A percentile compares a stretch with the other conserved stretches of the same genome.
phyloP scores from a whole-genome alignment of 2,113 vertebrate species.

The Xiphophorus hellerii region DNA sequence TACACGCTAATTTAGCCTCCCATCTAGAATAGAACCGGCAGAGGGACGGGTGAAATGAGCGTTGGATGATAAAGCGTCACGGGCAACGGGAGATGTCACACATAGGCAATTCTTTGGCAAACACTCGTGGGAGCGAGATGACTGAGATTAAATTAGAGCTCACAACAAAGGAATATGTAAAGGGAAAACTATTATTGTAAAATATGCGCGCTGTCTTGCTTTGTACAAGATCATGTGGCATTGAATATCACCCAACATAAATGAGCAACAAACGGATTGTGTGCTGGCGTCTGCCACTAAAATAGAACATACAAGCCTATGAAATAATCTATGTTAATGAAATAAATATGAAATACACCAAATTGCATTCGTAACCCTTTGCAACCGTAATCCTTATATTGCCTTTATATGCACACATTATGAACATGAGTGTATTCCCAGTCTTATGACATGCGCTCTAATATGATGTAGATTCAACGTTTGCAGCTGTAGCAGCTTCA shows the following conservation, averaged over 20 bases:
- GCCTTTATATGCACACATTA: neutral
- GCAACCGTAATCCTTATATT: no score
- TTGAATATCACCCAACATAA: no score
- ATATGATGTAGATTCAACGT: no score
- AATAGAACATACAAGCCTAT: neutral
- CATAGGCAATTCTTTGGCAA: constrained; percentile 12
- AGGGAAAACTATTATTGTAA: constrained; percentile 24
- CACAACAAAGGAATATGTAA: constrained; percentile 3
- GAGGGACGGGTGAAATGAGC: constrained; percentile 38
- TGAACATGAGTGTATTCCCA: neutral
- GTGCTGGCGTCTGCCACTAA: neutral
- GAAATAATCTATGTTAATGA: neutral
- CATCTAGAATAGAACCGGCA: constrained; percentile 32
- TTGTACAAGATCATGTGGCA: neutral
- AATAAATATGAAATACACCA: neutral
- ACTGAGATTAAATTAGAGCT: constrained; percentile 15
- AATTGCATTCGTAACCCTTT: neutral
- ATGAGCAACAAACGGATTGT: neutral
- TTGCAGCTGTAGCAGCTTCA: no score
- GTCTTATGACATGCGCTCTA: neutral
- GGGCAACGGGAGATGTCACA: constrained; percentile 12
- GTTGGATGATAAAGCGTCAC: constrained; percentile 16
- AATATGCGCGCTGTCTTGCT: neutral
- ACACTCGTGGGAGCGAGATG: constrained; percentile 5
- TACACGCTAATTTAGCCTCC: constrained; percentile 61